Conservation (phyloP, 2,888 invertebrate genomes). For the Limnephilus rhombicus region DNA sequence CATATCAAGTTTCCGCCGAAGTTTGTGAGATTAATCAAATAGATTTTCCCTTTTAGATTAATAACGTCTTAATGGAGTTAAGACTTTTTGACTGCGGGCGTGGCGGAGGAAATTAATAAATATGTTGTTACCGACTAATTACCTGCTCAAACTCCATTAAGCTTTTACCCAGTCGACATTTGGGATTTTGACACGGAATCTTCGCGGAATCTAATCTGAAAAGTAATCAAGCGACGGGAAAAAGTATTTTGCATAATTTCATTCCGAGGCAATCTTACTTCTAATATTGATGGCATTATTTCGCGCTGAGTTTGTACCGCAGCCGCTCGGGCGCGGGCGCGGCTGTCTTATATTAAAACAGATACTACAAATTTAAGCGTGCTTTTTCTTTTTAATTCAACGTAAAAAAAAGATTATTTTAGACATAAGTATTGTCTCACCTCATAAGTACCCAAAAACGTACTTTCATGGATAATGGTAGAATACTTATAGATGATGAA, state of each 20-base stretch:
- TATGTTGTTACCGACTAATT: slow-evolving; percentile 43
- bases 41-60: slow-evolving; percentile 54
- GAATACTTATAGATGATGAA: not conserved
- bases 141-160: slow-evolving; percentile 30
- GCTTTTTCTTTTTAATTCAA: not conserved
- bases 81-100: slow-evolving; percentile 36
- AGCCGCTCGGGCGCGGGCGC: not conserved
- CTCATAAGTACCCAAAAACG: not conserved
- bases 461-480: not conserved
- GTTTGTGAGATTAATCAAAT: slow-evolving; percentile 53
- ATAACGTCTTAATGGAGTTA: slow-evolving; percentile 32
- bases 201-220: slow-evolving; percentile 40
- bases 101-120: slow-evolving; percentile 49
- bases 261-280: slow-evolving; percentile 10
- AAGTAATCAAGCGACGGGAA: slow-evolving; percentile 23
- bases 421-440: not conserved
- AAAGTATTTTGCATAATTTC: not conserved
- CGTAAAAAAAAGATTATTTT: not conserved
- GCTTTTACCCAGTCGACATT: slow-evolving; percentile 42
- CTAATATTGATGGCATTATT: not conserved
- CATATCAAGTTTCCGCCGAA: slow-evolving; percentile 59
- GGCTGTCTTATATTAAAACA: not conserved
- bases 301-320: not conserved
- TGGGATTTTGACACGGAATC: slow-evolving; percentile 57
- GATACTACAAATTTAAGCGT: not conserved